Evolutionary conservation across 92 coral and sea anemone genomes (phyloP).

Genomic region (Actinernus sp.): DNA sequence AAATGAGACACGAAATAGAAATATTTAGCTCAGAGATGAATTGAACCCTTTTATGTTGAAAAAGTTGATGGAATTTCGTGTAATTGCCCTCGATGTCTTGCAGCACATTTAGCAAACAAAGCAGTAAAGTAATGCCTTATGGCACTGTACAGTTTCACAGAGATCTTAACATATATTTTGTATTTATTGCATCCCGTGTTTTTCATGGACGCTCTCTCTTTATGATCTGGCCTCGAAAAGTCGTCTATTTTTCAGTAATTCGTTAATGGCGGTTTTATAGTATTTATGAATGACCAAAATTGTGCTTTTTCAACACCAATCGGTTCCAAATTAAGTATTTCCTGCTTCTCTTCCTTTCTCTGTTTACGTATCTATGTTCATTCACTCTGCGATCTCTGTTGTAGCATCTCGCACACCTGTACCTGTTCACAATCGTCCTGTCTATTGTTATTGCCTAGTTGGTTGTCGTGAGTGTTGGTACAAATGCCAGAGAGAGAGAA

Average conservation of each 20-base stretch:
- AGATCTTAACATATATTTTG: conserved; percentile 57
- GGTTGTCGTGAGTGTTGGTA: no score
- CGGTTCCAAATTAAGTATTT: conserved; percentile 26
- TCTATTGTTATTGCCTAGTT: no score
- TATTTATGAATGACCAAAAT: conserved; percentile 23
- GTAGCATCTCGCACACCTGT: no score
- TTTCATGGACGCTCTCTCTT: conserved; percentile 2
- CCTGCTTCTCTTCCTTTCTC: neutral
- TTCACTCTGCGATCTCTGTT: no score
- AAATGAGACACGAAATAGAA: neutral
- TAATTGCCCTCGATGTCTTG: no score
- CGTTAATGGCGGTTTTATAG: conserved; percentile 43
- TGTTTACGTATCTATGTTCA: no score
- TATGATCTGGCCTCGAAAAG: conserved; percentile 18
- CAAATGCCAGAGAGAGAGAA: no score
- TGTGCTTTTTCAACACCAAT: conserved; percentile 64
- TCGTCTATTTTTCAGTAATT: conserved; percentile 17
- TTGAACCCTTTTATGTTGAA: conserved; percentile 70
- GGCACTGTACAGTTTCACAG: conserved; percentile 64
- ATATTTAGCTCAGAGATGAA: neutral
- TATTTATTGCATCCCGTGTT: conserved; percentile 56
- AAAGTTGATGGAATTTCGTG: conserved; percentile 54
- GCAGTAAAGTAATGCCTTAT: conserved; percentile 1
- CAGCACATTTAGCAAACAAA: neutral
- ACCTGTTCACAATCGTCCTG: no score